Percentiles rank a stretch among this genome's conserved stretches.
These are phyloP conservation scores for Bos indicus DNA, from an alignment of 2,113 vertebrate species.

Conservation along the genomic window DNA sequence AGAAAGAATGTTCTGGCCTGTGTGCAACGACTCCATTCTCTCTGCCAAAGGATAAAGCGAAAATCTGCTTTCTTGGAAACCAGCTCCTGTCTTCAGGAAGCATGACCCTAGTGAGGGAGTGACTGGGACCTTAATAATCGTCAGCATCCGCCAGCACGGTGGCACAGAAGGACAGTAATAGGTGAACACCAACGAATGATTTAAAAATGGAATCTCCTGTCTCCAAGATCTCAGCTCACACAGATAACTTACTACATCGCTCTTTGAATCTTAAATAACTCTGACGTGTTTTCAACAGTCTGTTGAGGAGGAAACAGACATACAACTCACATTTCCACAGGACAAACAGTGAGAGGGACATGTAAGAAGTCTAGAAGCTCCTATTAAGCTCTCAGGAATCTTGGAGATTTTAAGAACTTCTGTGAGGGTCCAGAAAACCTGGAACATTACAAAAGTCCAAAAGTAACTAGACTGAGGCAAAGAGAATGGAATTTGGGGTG, in stretches of 20 bases:
- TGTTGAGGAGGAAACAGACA: background rate
- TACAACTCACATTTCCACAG: background rate
- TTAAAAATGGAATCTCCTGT: background rate
- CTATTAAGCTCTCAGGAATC: background rate
- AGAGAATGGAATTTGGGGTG: conserved; percentile 54
- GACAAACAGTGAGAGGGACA: background rate
- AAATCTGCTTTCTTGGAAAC: conserved; percentile 62
- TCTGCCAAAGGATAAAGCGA: conserved; percentile 53
- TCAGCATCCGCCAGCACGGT: background rate
- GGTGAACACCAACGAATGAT: background rate
- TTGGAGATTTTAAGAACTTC: background rate
- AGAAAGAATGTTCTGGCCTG: conserved; percentile 50
- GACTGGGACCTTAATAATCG: background rate
- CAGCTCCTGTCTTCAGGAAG: conserved; percentile 48
- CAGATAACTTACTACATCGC: background rate
- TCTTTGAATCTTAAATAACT: background rate
- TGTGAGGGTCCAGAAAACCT: background rate
- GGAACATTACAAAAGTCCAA: background rate
- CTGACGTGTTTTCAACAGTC: background rate
- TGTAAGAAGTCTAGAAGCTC: background rate
- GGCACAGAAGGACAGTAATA: background rate
- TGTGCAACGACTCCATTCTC: background rate
- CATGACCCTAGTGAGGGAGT: conserved; percentile 8
- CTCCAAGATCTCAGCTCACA: background rate
- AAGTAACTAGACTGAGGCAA: background rate